These are phyloP conservation scores for Chaitophorus viminalis DNA, from an alignment of 2,888 invertebrate genomes.

Conservation along the genomic window DNA sequence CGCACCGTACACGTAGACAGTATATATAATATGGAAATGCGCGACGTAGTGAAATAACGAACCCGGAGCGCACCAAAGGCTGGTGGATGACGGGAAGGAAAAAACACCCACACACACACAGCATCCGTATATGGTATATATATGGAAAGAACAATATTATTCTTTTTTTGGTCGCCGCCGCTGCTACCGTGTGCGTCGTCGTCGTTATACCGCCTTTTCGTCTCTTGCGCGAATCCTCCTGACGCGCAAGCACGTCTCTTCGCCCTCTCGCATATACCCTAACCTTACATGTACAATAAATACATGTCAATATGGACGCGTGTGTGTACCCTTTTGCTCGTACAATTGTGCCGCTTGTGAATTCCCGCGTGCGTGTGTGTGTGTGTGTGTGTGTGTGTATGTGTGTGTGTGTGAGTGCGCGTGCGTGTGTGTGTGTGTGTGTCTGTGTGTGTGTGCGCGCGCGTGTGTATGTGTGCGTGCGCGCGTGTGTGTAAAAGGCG, in stretches of 20 bases:
- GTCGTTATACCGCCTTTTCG: slow-evolving; percentile 51
- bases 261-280: not conserved
- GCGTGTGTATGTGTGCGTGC: not conserved
- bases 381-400: not conserved
- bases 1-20: not conserved
- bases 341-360: not conserved
- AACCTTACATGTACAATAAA: not conserved
- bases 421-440: not conserved
- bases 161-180: slow-evolving; percentile 35
- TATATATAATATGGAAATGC: slow-evolving; percentile 57
- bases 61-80: not conserved
- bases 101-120: slow-evolving; percentile 42
- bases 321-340: not conserved
- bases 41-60: slow-evolving; percentile 56
- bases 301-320: not conserved
- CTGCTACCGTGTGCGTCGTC: too few relatives aligned
- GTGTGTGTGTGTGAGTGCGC: not conserved
- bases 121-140: not conserved
- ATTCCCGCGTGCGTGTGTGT: not conserved
- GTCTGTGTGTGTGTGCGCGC: not conserved
- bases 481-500: not conserved
- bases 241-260: slow-evolving; percentile 18
- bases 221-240: slow-evolving; percentile 10
- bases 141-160: slow-evolving; percentile 58
- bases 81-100: not conserved